Base-by-base conservation (phyloP, 2,888 invertebrate species). In the Ypsolopha scabrella region DNA sequence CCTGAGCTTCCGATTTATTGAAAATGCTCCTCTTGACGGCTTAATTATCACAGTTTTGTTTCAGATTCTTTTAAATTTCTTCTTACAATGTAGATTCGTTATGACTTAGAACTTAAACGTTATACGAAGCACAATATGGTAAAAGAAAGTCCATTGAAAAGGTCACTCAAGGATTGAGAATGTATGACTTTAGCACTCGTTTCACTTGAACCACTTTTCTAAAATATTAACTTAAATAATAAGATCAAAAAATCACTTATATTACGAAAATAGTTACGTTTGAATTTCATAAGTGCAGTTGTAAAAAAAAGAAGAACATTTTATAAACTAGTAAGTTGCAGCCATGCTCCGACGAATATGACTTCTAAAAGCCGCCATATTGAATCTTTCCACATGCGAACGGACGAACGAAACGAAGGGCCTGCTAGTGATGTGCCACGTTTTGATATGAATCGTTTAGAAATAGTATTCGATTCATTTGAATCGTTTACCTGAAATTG, bases 131-230 rank as follows among this genome's bases (percentile, higher is more conserved):
- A 50, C 80, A 82, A 82, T 83, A 81, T 79, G 82, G 78, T 75
- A 80, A 79, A 77, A 79, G 79, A 80, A 81, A 79, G 78, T 80
- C 67, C 65, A 75, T 66, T 65, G 24, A 72, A 82, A 83, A 82
- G 82, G 82, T 83, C 83, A 82, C 78, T 77, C 80, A 79, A 81
- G 78, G 80, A 81, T 82, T 75, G 76, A 79, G 72, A 75, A 74
- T 72, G 72, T 71, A 70, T 57, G 70, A 72, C 64, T 77, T 64
- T 68, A 72, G 57, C 71, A 77, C 76, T 72, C 65, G 65, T 73
- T 70, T 60, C 70, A 79, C 78, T 77, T 67, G 55, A 66, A 73
- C 70, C 70, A 77, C 78, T 65, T 72, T 66, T 70, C 70, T 75
- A 75, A 72, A 66, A 66, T 66, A 61, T 68, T 60, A 69, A 69